Conservation (phyloP, 2,888 invertebrate genomes). For the Ectemnius continuus region DNA sequence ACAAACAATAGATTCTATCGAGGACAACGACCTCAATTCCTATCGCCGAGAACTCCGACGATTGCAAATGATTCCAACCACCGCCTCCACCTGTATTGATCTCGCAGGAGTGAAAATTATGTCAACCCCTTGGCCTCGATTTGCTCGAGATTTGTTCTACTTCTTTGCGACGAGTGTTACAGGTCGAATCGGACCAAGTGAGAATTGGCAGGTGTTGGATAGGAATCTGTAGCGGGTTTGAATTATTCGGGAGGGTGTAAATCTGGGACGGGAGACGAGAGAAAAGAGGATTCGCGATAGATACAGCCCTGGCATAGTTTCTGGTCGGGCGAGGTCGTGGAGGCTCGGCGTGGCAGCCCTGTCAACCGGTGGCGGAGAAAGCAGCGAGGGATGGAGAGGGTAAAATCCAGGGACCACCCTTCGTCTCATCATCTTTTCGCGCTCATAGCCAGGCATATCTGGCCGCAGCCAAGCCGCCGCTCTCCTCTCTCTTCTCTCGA, state of each 20-base stretch:
- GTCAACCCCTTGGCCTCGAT: background rate
- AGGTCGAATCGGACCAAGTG: too few species aligned
- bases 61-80: too few species aligned
- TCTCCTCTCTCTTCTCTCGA: conserved; percentile 46
- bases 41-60: background rate
- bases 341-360: conserved; percentile 62
- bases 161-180: too few species aligned
- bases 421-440: conserved; percentile 75
- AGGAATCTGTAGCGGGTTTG: too few species aligned
- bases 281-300: conserved; percentile 13
- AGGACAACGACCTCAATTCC: too few species aligned
- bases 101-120: background rate
- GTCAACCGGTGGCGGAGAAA: conserved; percentile 64
- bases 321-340: conserved; percentile 64
- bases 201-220: too few species aligned
- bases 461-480: conserved; percentile 54
- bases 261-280: background rate
- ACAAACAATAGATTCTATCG: too few species aligned
- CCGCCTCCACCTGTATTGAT: too few species aligned
- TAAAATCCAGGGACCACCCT: conserved; percentile 66
- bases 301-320: conserved; percentile 68
- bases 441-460: conserved; percentile 67
- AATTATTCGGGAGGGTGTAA: too few species aligned
- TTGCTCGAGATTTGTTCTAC: too few species aligned
- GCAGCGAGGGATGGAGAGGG: conserved; percentile 49